Evolutionary conservation across 2,888 invertebrate genomes (phyloP), one percentile per base, ranked within the genome.

Genomic region (Serrognathus titanus): DNA sequence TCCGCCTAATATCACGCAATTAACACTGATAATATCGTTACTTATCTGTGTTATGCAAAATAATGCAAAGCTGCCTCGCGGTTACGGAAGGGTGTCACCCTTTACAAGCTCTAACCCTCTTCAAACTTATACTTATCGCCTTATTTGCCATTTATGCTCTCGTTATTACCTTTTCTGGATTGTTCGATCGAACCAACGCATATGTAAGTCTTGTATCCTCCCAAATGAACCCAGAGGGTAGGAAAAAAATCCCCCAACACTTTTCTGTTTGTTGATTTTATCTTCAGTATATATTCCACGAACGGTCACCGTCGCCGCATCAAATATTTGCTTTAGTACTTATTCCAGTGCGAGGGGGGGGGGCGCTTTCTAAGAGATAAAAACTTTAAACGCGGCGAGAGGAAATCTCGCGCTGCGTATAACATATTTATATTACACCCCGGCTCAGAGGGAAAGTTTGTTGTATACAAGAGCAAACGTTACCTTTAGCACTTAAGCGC

Each of bases 301-400:
- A 37, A 13, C 20, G 37, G 24, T 35, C 52, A 37, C 20, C 8
- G 11, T n/a, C 9, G 38, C 47, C 38, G 36, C 12, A 16, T n/a
- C 49, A 54, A 54, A 54, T 54, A 54, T 54, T 54, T 54, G 49
- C 49, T 37, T 49, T 49, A 48, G 49, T 49, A 49, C 49, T 48
- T 48, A 54, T 13, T 13, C 24, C 20, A 7, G 36, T 13, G 24
- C n/a, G n/a, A n/a, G 53, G 6, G 36, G 24, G 40, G 24, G 31
- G 12, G 20, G 47, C 39, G 47, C 46, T 46, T 47, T 39, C 38
- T 13, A 41, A 43, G 49, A 54, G 43, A 16, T 41, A 45, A 52
- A 46, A 13, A 41, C 45, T 54, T 54, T 54, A 49, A 54, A 54
- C 45, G 38, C 53, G 20, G 12, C 12, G 24, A 31, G 24, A 31